Evolutionary conservation across 2,797 vertebrate genomes (phyloP).

Genomic region (Argya squamiceps): DNA sequence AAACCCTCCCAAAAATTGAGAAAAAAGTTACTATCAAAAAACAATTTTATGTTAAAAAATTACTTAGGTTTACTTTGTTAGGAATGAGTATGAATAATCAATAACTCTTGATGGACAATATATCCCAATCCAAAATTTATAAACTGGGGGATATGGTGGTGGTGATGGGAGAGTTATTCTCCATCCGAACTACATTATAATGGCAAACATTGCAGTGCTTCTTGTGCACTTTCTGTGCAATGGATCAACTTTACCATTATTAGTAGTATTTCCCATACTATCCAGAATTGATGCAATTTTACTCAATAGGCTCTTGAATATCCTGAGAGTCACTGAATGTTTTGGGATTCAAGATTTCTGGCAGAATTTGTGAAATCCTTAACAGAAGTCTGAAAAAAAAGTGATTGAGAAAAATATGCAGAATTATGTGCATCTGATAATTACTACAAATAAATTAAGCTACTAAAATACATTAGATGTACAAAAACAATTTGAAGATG

Average conservation of each 20-base stretch:
- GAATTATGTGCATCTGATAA: neutral
- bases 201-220: neutral
- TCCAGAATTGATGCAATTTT: neutral
- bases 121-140: neutral
- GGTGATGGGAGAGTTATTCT: neutral
- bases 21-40: neutral
- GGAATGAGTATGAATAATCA: neutral
- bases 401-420: neutral
- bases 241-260: neutral
- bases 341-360: neutral
- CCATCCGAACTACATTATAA: neutral
- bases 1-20: rapidly evolving
- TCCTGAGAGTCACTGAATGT: neutral
- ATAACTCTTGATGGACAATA: neutral
- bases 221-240: neutral
- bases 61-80: neutral
- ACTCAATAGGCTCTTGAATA: neutral
- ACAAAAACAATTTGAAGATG: neutral
- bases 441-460: neutral
- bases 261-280: neutral
- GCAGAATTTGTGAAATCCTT: neutral
- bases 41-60: neutral
- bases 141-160: rapidly evolving
- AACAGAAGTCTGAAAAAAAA: neutral
- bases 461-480: neutral